Percentiles rank a stretch among this genome's conserved stretches.
These are phyloP conservation scores for Heliocidaris tuberculata DNA, from an alignment of 35 echinoderm and acorn worm genomes.

Conservation along the genomic window DNA sequence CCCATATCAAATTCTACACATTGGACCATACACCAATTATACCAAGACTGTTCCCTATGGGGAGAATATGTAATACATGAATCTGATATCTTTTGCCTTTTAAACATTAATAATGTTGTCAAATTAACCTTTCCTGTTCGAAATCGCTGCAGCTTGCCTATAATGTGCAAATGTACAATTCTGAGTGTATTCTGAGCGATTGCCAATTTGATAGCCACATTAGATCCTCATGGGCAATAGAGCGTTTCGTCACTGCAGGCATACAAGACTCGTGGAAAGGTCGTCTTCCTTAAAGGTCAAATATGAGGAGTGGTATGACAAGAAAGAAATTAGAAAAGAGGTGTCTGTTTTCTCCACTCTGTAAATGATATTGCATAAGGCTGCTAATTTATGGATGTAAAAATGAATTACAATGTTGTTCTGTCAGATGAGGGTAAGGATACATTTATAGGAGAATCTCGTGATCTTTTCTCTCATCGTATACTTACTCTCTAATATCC, in stretches of 20 bases:
- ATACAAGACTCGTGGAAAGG: background rate
- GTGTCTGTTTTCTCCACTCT: no score
- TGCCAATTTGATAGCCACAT: conserved; percentile 16
- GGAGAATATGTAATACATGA: background rate
- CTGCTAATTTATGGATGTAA: no score
- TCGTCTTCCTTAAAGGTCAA: background rate
- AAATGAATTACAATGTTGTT: no score
- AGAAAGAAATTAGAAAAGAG: background rate
- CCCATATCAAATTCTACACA: background rate
- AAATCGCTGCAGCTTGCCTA: background rate
- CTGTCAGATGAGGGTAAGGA: no score
- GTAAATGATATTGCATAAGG: no score
- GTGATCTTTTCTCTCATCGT: no score
- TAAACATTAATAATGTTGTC: background rate
- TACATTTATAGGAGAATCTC: no score
- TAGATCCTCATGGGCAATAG: conserved; percentile 15
- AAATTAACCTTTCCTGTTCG: background rate
- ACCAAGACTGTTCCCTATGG: background rate
- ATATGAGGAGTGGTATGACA: background rate
- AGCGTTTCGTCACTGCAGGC: background rate
- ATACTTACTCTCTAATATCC: no score
- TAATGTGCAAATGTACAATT: background rate
- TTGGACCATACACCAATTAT: background rate
- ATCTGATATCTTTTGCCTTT: background rate
- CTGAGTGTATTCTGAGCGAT: background rate